phyloP scores from a whole-genome alignment of 92 coral and sea anemone genomes.

The Parazoanthus swiftii region DNA sequence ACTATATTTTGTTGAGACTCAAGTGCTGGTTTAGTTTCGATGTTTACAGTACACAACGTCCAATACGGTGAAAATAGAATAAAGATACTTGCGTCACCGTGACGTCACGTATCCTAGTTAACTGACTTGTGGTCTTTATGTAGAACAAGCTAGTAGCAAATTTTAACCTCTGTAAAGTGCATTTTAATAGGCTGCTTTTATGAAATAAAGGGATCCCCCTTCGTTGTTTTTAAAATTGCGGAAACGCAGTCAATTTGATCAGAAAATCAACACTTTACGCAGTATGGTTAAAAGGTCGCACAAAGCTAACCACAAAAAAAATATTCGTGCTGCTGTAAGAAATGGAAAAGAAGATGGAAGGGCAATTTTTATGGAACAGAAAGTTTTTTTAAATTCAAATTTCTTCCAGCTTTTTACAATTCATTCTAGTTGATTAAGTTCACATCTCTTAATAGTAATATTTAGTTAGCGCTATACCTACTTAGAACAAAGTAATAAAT shows the following conservation, averaged over 20 bases:
- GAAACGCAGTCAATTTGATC: neutral
- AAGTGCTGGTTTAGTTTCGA: neutral
- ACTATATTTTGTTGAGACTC: neutral
- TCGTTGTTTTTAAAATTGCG: neutral
- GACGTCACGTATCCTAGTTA: neutral
- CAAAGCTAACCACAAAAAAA: neutral
- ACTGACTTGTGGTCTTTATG: neutral
- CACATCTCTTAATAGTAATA: too few relatives aligned
- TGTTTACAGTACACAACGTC: neutral
- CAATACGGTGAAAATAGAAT: neutral
- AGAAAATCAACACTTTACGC: neutral
- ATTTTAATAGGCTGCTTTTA: neutral
- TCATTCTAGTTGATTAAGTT: too few relatives aligned
- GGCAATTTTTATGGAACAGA: too few relatives aligned
- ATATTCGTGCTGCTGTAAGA: too few relatives aligned
- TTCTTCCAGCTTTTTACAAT: too few relatives aligned
- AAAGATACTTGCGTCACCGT: neutral
- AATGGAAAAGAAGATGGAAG: too few relatives aligned
- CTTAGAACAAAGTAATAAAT: too few relatives aligned
- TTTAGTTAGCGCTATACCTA: too few relatives aligned
- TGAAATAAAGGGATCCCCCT: neutral
- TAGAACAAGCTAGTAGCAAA: neutral
- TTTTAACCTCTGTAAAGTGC: neutral
- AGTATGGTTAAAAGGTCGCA: neutral
- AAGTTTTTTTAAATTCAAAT: too few relatives aligned